Conservation (phyloP, 2,797 vertebrate genomes). For the Enteromius unitaeniatus region DNA sequence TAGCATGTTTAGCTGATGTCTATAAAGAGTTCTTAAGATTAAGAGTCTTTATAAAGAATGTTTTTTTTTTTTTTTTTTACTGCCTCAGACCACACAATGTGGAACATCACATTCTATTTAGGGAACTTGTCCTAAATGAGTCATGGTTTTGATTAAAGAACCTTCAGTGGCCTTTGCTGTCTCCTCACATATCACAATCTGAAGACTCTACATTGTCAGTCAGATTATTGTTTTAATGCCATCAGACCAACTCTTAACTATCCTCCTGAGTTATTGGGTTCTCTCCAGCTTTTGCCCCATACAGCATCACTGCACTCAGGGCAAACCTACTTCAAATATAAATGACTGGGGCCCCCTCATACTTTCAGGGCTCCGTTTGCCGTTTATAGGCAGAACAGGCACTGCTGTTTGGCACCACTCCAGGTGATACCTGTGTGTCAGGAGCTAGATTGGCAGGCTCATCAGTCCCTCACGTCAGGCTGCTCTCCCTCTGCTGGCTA, state of each 20-base stretch:
- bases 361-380: not conserved
- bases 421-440: slow-evolving; percentile 56
- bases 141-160: slow-evolving; percentile 29
- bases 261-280: slow-evolving; percentile 27
- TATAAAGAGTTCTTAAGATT: not conserved
- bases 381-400: slow-evolving; percentile 36
- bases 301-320: not conserved
- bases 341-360: slow-evolving; percentile 11
- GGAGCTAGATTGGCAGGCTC: slow-evolving; percentile 56
- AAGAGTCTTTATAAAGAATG: not conserved
- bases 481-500: slow-evolving; percentile 31
- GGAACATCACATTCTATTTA: slow-evolving; percentile 15
- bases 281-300: not conserved
- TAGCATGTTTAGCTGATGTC: not conserved
- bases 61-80: not conserved
- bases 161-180: slow-evolving; percentile 31
- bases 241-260: slow-evolving; percentile 31
- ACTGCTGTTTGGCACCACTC: slow-evolving; percentile 48
- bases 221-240: slow-evolving; percentile 25
- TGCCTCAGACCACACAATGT: slow-evolving; percentile 2
- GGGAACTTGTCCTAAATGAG: slow-evolving; percentile 61
- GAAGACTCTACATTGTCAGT: slow-evolving; percentile 25
- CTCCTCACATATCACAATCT: slow-evolving; percentile 33
- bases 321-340: not conserved
- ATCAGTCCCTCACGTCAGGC: slow-evolving; percentile 52